Base-by-base conservation (phyloP, 2,797 vertebrate genomes). In the Anabacerthia variegaticeps region DNA sequence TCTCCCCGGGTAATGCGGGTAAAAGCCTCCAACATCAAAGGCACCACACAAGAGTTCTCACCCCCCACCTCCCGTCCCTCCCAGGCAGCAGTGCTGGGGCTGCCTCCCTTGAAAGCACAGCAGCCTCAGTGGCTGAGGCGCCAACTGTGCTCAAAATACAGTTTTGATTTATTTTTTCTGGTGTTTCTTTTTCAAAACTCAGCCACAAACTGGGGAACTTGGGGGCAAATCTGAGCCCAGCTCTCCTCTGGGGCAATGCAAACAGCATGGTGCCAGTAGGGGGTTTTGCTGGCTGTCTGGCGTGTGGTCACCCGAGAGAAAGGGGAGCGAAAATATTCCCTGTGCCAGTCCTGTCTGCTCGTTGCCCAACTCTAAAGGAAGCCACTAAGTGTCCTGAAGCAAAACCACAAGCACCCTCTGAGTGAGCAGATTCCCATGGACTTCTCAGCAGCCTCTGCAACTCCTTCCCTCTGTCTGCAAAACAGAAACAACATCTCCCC, bases 11-110 rank as follows among this genome's bases (percentile, higher is more conserved):
- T 76, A 92, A 94, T 14, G 1, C 0, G 28, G 85, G 93, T 48
- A 87, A 89, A 89, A 91, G 67, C 58, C 63, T 95, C 69, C 51
- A 28, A 96, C 89, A 96, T 95, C 94, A 95, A 96, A 96, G 93
- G 89, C 92, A 89, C 51, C 91, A 92, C 77, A 82, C 32, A 27
- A 65, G 68, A 69, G 56, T 11, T 44, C 41, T 58, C 37, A 3
- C 23, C 36, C 37, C n/a, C 23, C 59, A 12, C 5, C 2, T 4
- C 39, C 68, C 7, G 1, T 20, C 68, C 82, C 88, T 83, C 79
- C 76, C 66, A 26, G 56, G 66, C 73, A 51, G 61, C 71, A 65
- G 24, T 5, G 59, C 78, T 46, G 65, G 55, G 58, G 67, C 81
- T 95, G 87, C 74, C 52, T 76, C 68, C 36, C 65, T 51, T 44